These are phyloP conservation scores for Nipponacmea schrenckii DNA, from an alignment of 2,888 invertebrate species.

Conservation along the genomic window DNA sequence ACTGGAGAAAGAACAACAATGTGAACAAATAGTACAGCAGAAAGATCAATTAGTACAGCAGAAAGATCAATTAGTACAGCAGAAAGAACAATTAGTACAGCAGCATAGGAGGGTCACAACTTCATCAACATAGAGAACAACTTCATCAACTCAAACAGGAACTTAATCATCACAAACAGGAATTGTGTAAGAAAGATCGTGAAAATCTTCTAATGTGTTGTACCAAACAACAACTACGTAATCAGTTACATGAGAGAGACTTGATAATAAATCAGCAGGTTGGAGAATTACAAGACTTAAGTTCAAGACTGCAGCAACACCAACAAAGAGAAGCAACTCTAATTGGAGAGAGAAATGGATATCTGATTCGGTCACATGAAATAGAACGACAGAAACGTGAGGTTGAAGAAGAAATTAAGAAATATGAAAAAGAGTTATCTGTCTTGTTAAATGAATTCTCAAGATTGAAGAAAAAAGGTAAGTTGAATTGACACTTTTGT, in stretches of 20 bases:
- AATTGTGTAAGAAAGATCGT: background rate
- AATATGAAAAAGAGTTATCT: constrained; percentile 1
- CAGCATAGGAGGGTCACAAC: background rate
- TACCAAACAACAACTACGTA: background rate
- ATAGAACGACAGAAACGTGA: background rate
- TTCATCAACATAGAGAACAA: background rate
- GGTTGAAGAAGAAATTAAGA: background rate
- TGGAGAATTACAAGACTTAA: too few species aligned
- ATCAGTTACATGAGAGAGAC: background rate
- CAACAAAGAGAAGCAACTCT: too few species aligned
- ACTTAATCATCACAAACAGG: background rate
- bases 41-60: background rate
- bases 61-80: background rate
- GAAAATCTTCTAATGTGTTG: background rate
- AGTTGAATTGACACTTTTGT: too few species aligned
- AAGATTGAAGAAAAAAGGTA: background rate
- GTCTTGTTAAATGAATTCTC: background rate
- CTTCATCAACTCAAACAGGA: background rate
- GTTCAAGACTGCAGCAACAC: too few species aligned
- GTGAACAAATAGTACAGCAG: background rate
- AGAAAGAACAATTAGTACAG: too few species aligned
- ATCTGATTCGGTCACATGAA: too few species aligned
- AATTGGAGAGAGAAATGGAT: too few species aligned
- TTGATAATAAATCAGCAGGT: too few species aligned
- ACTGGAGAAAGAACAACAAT: background rate